Conservation (phyloP, 2,113 vertebrate species). For the Eclectus roratus region DNA sequence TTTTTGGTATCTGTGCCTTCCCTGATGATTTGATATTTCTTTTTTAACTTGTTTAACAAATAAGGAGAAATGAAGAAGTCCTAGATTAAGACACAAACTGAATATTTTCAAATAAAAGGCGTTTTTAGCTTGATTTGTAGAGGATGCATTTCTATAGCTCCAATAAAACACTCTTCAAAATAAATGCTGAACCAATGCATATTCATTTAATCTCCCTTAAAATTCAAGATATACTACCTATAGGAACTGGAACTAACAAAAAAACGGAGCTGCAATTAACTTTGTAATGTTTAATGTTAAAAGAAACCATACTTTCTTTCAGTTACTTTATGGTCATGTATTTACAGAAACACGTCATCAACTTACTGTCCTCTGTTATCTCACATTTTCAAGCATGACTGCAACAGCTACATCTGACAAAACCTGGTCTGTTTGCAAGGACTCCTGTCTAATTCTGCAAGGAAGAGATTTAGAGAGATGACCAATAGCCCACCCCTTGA, state of each 20-base stretch:
- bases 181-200: not conserved
- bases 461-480: not conserved
- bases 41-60: not conserved
- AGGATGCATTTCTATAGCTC: not conserved
- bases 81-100: not conserved
- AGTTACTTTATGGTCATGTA: not conserved
- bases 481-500: not conserved
- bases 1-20: not conserved
- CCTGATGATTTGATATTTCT: not conserved
- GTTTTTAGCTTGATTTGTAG: not conserved
- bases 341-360: not conserved
- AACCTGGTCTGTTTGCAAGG: not conserved
- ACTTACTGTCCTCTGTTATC: not conserved
- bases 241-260: not conserved
- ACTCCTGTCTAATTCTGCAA: not conserved
- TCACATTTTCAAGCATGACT: not conserved
- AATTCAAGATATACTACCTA: not conserved
- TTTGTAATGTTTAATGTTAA: not conserved
- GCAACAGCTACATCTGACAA: not conserved
- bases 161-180: not conserved
- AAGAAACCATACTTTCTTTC: not conserved
- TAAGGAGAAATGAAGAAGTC: not conserved
- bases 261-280: not conserved
- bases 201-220: not conserved
- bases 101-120: not conserved